These are phyloP conservation scores for Phengaris arion DNA, from an alignment of 2,888 invertebrate genomes.

Conservation along the genomic window DNA sequence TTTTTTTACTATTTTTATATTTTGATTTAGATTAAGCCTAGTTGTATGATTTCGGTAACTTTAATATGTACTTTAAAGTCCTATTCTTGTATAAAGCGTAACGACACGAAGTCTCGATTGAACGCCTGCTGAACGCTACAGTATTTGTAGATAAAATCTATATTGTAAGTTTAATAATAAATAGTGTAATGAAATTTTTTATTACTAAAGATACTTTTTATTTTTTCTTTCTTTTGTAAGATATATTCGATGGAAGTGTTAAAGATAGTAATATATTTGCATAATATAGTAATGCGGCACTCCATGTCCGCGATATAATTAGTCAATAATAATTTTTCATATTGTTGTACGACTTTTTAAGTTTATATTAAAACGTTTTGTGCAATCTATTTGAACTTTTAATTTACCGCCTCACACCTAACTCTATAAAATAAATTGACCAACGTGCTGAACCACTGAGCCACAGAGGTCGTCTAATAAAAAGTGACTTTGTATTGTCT, in stretches of 20 bases:
- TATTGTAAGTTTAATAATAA: slow-evolving; percentile 76
- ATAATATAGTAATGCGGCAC: slow-evolving; percentile 84
- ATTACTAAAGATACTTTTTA: slow-evolving; percentile 75
- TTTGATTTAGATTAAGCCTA: slow-evolving; percentile 78
- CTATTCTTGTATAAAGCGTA: slow-evolving; percentile 68
- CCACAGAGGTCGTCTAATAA: too few species aligned
- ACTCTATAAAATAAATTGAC: too few species aligned
- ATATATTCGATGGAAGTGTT: slow-evolving; percentile 80
- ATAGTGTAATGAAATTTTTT: slow-evolving; percentile 78
- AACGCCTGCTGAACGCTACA: slow-evolving; percentile 71
- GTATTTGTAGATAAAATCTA: slow-evolving; percentile 80
- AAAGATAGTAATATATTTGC: slow-evolving; percentile 81
- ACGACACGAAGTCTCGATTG: slow-evolving; percentile 67
- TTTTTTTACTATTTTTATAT: slow-evolving; percentile 80
- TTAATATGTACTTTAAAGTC: slow-evolving; percentile 69
- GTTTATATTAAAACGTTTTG: slow-evolving; percentile 93
- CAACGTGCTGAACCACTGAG: too few species aligned
- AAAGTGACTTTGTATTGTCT: too few species aligned
- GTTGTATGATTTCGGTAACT: slow-evolving; percentile 74
- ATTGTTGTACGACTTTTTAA: slow-evolving; percentile 92
- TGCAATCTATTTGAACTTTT: slow-evolving; percentile 81
- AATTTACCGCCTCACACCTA: slow-evolving; percentile 34
- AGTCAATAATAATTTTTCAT: slow-evolving; percentile 91
- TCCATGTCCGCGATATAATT: slow-evolving; percentile 84
- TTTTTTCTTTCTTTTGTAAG: slow-evolving; percentile 78